A percentile compares a stretch with the other conserved stretches of the same genome.
These are phyloP conservation scores for Cantharis rufa DNA, from an alignment of 2,888 invertebrate genomes.

Conservation along the genomic window DNA sequence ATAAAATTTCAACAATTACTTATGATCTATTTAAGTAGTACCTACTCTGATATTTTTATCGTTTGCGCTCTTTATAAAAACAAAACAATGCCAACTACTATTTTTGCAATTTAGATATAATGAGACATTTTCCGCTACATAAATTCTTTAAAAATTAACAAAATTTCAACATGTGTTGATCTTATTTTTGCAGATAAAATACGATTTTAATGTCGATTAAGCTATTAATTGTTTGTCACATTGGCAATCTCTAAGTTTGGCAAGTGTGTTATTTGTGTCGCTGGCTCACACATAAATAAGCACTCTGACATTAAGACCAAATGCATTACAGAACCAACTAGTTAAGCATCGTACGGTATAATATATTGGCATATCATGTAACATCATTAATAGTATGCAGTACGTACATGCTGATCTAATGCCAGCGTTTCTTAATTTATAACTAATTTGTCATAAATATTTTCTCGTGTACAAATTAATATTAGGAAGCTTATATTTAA, in stretches of 20 bases:
- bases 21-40: background rate
- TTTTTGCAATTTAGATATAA: slow-evolving; percentile 15
- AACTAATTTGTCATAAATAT: background rate
- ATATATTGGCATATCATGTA: background rate
- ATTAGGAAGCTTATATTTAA: background rate
- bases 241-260: slow-evolving; percentile 42
- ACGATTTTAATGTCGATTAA: slow-evolving; percentile 46
- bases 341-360: background rate
- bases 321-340: slow-evolving; percentile 11
- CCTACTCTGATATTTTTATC: slow-evolving; percentile 23
- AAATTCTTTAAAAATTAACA: background rate
- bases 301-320: slow-evolving; percentile 26
- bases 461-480: background rate
- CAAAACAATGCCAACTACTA: slow-evolving; percentile 25
- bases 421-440: background rate
- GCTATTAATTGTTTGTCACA: slow-evolving; percentile 41
- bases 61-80: slow-evolving; percentile 10
- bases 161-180: background rate
- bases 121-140: background rate
- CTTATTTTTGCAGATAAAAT: background rate
- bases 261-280: slow-evolving; percentile 47
- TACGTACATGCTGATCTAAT: background rate
- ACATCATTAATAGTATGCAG: background rate
- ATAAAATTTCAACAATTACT: background rate
- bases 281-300: slow-evolving; percentile 45